Base-by-base conservation (phyloP, 2,797 vertebrate genomes). In the Coregonus sp. region DNA sequence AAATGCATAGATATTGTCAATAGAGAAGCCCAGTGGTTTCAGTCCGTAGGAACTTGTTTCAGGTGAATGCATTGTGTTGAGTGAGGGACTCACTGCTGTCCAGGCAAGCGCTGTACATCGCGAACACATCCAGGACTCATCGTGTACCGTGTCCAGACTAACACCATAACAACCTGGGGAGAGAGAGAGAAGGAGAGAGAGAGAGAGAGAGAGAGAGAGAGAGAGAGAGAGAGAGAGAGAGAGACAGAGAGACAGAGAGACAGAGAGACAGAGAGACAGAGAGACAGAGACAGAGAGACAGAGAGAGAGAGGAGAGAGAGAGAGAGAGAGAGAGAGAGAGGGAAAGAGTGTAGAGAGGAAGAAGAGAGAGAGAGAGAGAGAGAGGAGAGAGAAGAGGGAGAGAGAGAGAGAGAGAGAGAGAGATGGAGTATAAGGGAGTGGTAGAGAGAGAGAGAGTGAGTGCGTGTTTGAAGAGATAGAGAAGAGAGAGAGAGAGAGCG, bases 141-240 rank as follows among this genome's bases (percentile, higher is more conserved):
- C 92, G 74, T 25, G 15, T 54, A 95, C 93, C 40, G 93, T 88
- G 80, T 97, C 95, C 0, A 96, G 96, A 73, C 92, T 96, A 4
- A 98, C 94, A 66, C 98, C 98, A 0, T 98, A 99, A 88, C 98
- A 99, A 90, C 97, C 98, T 99, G 84, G 0, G 82, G 59, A 73
- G 65, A 81, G 15, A 29, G 37, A 2, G 15, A 15, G 9, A 6
- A 16, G n/a, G 33, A 16, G 12, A 4, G 29, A 40, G n/a, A 40
- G 35, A 47, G 16, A 40, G 6, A 47, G 37, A 82, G 37, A 80
- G 29, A 77, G 40, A 12, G 25, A 75, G 14, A 25, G 4, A 18
- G 3, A 52, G 14, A 52, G 4, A 52, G 1, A 1, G 54, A 18
- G 2, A 18, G 14, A n/a, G 16, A 56, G 54, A n/a, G 54, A 15